Evolutionary conservation across 2,797 vertebrate species (phyloP), one percentile per base, ranked within the genome.

Genomic region (Periparus ater): DNA sequence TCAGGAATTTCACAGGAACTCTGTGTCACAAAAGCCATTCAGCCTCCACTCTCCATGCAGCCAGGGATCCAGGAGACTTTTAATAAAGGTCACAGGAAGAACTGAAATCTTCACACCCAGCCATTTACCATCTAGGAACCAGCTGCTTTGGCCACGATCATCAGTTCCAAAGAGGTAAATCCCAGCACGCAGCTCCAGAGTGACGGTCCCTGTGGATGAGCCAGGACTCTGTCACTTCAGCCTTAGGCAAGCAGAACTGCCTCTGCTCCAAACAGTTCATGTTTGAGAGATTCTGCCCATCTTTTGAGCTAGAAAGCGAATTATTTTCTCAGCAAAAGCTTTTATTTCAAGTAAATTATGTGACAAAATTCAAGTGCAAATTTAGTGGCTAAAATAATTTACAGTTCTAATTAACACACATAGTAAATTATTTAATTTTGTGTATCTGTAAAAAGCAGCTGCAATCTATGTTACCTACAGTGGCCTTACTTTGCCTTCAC

Each of bases 321-420:
- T n/a, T 6, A 8, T 18, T 78, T 42, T 29, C 27, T 48, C 62
- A 94, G n/a, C 14, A 67, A 78, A 65, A 91, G 61, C 38, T 84
- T 83, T 91, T 83, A 88, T 84, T 88, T 30, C 47, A 90, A 72
- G 72, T 40, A 53, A 85, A 65, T 73, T n/a, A 48, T 8, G 7
- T 62, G 44, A 90, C 73, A 84, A 53, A 90, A 76, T 42, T 63
- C 18, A 14, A 75, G 17, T 10, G 65, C 27, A 76, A 36, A 81
- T 82, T 36, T 30, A 40, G 54, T n/a, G 10, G 27, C 63, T 80
- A 48, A 60, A 77, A 55, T 29, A 83, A 57, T 30, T 60, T 53
- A 63, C 65, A 45, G 21, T 71, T 77, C 29, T 58, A 65, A 53
- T 58, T 58, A 83, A 58, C 10, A 7, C 25, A 63, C 25, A 38